Evolutionary conservation across 2,888 invertebrate genomes (phyloP), one percentile per base, ranked within the genome.

Genomic region (Heteropelma amictum): DNA sequence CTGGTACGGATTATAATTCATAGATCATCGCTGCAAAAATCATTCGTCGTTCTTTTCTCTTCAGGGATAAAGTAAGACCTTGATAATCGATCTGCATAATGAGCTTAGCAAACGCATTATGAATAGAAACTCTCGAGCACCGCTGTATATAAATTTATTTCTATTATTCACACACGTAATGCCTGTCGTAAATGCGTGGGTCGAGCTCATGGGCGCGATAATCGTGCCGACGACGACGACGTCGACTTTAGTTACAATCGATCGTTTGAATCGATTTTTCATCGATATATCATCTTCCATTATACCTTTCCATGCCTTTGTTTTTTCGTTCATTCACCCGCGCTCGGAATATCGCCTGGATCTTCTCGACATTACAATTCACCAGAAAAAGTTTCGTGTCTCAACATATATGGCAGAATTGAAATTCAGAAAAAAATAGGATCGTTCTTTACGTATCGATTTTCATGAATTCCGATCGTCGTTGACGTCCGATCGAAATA

Each of bases 31-130:
- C 10, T 12, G 53, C 60, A 63, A 47, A 23, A 63, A 49, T 49
- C 64, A 72, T 72, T 35, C 21, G n/a, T 45, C 38, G 26, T 42
- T 49, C 33, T 30, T 8, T 30, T 14, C 14, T 2, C 7, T 12
- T 0, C n/a, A 23, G 10, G 26, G 49, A 54, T 45, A 6, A 30
- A 26, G 45, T 19, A 14, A 45, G 61, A 73, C 72, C 72, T 73
- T 73, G 72, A 58, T 73, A 68, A 68, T 67, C 72, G 40, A 68
- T 61, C 40, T 49, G 61, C 56, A 68, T 63, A 73, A 68, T 63
- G 68, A 67, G 56, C 61, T 33, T 63, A 56, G 63, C 49, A 68
- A 68, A 56, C 19, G 68, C 56, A 68, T 68, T 45, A 68, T 40
- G 56, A 40, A 73, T 56, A 38, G 45, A 54, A 67, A 72, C 33